phyloP scores from a whole-genome alignment of 2,113 vertebrate genomes.

The Brienomyrus brachyistius region DNA sequence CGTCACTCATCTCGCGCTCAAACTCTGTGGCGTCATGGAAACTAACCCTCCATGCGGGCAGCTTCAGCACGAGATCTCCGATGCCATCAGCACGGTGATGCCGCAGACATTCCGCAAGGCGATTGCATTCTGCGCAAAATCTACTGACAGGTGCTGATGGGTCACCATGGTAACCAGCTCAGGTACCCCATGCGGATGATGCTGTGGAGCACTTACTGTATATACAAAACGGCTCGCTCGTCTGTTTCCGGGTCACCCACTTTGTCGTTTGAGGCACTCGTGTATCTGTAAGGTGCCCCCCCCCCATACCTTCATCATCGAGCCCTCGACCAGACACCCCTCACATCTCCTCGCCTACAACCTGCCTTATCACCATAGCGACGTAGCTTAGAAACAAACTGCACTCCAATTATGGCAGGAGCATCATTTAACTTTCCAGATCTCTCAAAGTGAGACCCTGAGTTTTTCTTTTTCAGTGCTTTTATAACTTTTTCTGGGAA shows the following conservation, averaged over 20 bases:
- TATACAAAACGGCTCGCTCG: background rate
- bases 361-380: background rate
- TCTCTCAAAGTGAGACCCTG: background rate
- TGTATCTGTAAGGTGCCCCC: background rate
- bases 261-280: background rate
- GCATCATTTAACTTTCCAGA: background rate
- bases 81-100: background rate
- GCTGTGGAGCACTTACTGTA: background rate
- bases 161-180: background rate
- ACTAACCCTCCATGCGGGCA: background rate
- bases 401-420: background rate
- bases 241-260: background rate
- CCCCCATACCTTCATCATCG: background rate
- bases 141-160: too few species aligned
- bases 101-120: background rate
- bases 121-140: background rate
- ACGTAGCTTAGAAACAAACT: background rate
- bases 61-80: background rate
- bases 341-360: background rate
- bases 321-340: background rate
- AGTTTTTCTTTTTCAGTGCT: background rate
- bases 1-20: background rate
- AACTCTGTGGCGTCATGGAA: background rate
- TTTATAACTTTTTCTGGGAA: background rate
- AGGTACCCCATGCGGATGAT: background rate